These are phyloP conservation scores for Meteorus sp. DNA, from an alignment of 1,140 invertebrate genomes.

Conservation along the genomic window DNA sequence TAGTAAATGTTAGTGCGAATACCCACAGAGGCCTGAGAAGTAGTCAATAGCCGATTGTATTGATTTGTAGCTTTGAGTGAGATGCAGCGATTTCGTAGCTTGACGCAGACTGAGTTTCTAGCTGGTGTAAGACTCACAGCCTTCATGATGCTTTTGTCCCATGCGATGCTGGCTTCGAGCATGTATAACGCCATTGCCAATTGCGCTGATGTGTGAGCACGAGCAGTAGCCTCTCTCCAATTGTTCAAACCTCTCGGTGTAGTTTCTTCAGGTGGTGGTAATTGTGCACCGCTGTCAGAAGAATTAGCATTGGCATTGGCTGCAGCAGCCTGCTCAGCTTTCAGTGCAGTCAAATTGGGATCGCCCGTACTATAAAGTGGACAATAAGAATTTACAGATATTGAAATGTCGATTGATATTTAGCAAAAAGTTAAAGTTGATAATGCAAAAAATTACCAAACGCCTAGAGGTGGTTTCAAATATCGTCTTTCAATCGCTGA, in stretches of 20 bases:
- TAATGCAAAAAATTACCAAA: slow-evolving; percentile 62
- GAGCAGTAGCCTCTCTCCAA: slow-evolving; percentile 86
- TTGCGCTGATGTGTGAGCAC: slow-evolving; percentile 84
- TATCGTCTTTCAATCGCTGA: slow-evolving; percentile 90
- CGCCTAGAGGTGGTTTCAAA: slow-evolving; percentile 88
- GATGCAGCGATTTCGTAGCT: slow-evolving; percentile 55
- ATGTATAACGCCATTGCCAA: slow-evolving; percentile 88
- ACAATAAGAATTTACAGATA: slow-evolving; percentile 19
- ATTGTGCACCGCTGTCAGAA: slow-evolving; percentile 41
- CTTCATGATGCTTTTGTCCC: slow-evolving; percentile 99
- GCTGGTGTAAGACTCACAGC: slow-evolving; percentile 75
- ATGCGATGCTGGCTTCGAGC: slow-evolving; percentile 89
- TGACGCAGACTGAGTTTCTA: slow-evolving; percentile 54
- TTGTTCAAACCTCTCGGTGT: slow-evolving; percentile 73
- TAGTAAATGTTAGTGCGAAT: slow-evolving; percentile 55
- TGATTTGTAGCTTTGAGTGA: slow-evolving; percentile 54
- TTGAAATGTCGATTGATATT: too few relatives aligned
- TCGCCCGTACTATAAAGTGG: slow-evolving; percentile 58
- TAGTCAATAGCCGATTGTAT: slow-evolving; percentile 55
- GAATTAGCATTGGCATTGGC: slow-evolving; percentile 47
- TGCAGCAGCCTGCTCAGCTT: slow-evolving; percentile 56
- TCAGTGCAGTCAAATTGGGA: slow-evolving; percentile 60
- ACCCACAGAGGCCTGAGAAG: slow-evolving; percentile 56
- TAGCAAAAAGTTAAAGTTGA: too few relatives aligned
- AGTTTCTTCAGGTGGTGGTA: slow-evolving; percentile 48